Percentiles rank a stretch among this genome's conserved stretches.
Evolutionary conservation across 2,113 vertebrate genomes (phyloP).

Genomic region (Electrona antarctica): DNA sequence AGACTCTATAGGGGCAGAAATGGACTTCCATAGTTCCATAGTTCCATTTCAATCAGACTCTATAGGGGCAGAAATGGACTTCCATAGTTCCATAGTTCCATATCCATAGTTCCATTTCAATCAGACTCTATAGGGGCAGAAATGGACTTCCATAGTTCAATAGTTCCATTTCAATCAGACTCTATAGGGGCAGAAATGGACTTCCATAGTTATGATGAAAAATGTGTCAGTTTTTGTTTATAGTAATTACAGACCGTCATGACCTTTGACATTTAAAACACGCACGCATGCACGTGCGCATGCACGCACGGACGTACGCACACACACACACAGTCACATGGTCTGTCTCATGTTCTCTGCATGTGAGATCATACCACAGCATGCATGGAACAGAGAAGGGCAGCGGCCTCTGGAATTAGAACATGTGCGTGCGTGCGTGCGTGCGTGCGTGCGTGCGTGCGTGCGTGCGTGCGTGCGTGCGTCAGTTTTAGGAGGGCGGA

Average conservation of each 20-base stretch:
- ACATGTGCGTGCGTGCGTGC: too few species aligned
- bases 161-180: not conserved
- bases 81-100: too few species aligned
- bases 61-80: too few species aligned
- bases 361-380: too few species aligned
- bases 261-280: not conserved
- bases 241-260: not conserved
- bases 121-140: not conserved
- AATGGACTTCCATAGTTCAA: too few species aligned
- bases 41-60: too few species aligned
- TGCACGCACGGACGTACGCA: not conserved
- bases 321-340: not conserved
- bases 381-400: too few species aligned
- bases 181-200: not conserved
- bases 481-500: not conserved
- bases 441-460: conserved; percentile 9
- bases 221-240: not conserved
- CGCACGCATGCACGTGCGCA: not conserved
- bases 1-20: not conserved
- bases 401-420: too few species aligned
- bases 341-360: not conserved
- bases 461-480: conserved; percentile 16
- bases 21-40: too few species aligned
- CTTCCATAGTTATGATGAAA: not conserved
- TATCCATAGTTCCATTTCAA: too few species aligned